Evolutionary conservation across 1,140 invertebrate species (phyloP), one percentile per base, ranked within the genome.

Genomic region (Brachionus asplanchnoidis): DNA sequence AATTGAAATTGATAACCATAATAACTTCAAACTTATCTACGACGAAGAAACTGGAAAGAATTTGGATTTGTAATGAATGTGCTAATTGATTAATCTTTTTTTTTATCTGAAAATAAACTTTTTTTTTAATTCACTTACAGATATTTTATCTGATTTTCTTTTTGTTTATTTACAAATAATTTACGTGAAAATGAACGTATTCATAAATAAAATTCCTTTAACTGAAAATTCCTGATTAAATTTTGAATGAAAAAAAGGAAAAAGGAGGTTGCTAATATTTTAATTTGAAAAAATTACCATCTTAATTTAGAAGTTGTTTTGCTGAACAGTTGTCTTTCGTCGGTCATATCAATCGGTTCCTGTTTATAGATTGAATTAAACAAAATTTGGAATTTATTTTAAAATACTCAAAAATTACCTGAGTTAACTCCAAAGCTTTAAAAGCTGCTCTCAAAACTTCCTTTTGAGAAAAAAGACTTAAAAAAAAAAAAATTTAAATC

Each of bases 301-400:
- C 73, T 77, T 20, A 77, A 50, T 50, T 77, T 77, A 23, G 73
- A 46, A 50, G 73, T 77, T 4, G 73, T 32, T 36, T 77, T 77
- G 26, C 73, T 77, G 44, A 77, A 77, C 12, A 77, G 23, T 77
- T 77, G 40, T 77, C 73, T 77, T 32, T 77, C 73, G 50, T 77
- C 73, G 14, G 32, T 14, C 14, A 77, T 77, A 12, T 77, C 73
- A 23, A 50, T 12, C 8, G 73, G 73, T 28, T 77, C 73, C 32
- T 60, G 3, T 17, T 14, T 53, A 6, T 26, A 20, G 2, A 20
- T 32, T 14, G 6, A 26, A n/a, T 36, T 4, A 70, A 40, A 32
- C n/a, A 70, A 36, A 36, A 5, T 70, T 28, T 70, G 36, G 1
- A n/a, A 14, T 36, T 70, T 32, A 32, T 32, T 36, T 32, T 6